Conservation (phyloP, 2,797 vertebrate species). For the Ficedula albicollis region DNA sequence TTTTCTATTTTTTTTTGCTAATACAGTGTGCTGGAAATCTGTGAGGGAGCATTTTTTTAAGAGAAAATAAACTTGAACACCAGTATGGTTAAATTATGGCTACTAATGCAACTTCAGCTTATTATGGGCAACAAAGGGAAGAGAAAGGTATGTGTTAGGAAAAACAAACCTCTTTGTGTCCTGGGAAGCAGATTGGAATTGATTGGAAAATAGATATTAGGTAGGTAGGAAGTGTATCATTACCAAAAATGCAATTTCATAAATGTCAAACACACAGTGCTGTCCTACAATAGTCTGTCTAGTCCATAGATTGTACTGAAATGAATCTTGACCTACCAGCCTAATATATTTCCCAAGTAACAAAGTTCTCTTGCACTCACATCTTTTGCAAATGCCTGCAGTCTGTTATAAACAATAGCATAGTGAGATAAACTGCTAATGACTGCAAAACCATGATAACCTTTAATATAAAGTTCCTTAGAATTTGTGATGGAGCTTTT, state of each 20-base stretch:
- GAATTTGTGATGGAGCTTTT: not conserved
- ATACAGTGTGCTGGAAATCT: not conserved
- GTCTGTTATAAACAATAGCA: not conserved
- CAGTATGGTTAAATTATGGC: not conserved
- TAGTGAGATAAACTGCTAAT: not conserved
- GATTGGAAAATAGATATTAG: conserved; percentile 36
- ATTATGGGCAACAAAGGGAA: not conserved
- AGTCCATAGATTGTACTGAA: not conserved
- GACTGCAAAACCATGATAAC: not conserved
- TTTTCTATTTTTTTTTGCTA: not conserved
- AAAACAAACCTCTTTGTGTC: not conserved
- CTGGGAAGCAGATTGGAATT: conserved; percentile 24
- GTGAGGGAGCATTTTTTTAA: not conserved
- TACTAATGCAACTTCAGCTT: not conserved
- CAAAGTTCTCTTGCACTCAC: not conserved
- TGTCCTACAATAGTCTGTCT: not conserved
- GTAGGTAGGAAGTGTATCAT: conserved; percentile 27
- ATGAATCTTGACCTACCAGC: not conserved
- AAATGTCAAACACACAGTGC: not conserved
- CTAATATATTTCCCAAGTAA: not conserved
- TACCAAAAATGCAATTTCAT: conserved; percentile 49
- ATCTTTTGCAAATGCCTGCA: not conserved
- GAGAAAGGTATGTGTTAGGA: not conserved
- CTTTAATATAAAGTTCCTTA: not conserved
- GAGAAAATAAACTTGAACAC: not conserved